Evolutionary conservation across 1,140 invertebrate species (phyloP), one percentile per base, ranked within the genome.

Genomic region (Whitmania pigra): DNA sequence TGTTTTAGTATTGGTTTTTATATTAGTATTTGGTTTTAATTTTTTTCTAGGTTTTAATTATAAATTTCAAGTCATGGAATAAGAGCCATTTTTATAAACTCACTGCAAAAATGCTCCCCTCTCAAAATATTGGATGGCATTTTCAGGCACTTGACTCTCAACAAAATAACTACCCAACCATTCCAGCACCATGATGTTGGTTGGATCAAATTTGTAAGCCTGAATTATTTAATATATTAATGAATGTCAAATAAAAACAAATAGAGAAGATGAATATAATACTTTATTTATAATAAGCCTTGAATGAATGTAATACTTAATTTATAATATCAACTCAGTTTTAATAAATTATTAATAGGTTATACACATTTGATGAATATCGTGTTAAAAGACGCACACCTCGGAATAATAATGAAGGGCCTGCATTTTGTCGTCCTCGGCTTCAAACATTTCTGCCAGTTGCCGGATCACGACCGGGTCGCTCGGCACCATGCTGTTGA

Each of bases 341-440:
- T 5, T 29, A 60, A 60, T 22, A 17, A 29, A 22, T 60, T 29
- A 22, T 22, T 60, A 22, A 5, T 6, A 22, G 5, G 57, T n/a
- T n/a, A n/a, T n/a, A n/a, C n/a, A n/a, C n/a, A n/a, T n/a, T n/a
- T 49, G 9, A 49, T 49, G 15, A 49, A n/a, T n/a, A n/a, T n/a
- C n/a, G n/a, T 49, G 9, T 15, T 17, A 11, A 49, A 49, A 49
- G 43, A 68, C 2, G 36, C 1, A 20, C 83, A 92, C 90, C 82
- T 96, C 92, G 81, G 87, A 88, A 77, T 93, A 89, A 83, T 92
- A 94, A 77, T 94, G 90, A 82, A 92, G 93, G 0, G 93, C 91
- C 81, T 92, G 90, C 77, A 93, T 90, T 76, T 92, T 90, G 80
- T 96, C 93, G 43, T 90, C 90, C 75, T 89, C 86, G 74, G 84